Evolutionary conservation across 1,140 invertebrate genomes (phyloP).

Genomic region (Trichogramma pretiosum): DNA sequence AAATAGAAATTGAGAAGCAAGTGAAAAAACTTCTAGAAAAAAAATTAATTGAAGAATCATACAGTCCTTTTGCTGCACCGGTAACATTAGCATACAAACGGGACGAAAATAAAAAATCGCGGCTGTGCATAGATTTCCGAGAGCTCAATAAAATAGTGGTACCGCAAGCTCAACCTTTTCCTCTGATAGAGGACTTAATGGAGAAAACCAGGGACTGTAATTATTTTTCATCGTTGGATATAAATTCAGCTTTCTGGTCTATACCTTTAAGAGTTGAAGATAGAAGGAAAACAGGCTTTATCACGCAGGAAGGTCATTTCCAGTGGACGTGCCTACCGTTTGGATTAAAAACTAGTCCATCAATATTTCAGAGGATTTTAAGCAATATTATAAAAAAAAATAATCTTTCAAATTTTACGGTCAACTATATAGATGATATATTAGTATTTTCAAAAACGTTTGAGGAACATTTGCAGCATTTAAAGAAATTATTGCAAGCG

Average conservation of each 20-base stretch:
- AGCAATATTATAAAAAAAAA: conserved; percentile 21
- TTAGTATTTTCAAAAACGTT: conserved; percentile 22
- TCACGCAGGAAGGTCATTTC: no score
- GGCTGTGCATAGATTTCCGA: conserved; percentile 23
- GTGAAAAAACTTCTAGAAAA: not conserved
- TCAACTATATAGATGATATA: conserved; percentile 23
- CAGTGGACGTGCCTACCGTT: conserved; percentile 27
- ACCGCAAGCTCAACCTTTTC: conserved; percentile 35
- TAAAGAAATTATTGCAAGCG: conserved; percentile 15
- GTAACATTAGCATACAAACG: conserved; percentile 1
- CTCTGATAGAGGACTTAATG: no score
- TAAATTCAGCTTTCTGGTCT: conserved; percentile 39
- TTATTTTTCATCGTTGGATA: conserved; percentile 31
- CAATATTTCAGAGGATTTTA: conserved; percentile 20
- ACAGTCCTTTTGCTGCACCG: not conserved
- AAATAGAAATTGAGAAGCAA: conserved; percentile 8
- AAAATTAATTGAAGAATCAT: conserved; percentile 1
- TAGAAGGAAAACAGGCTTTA: conserved; percentile 23
- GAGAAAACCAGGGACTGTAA: conserved; percentile 26
- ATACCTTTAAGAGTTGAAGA: no score
- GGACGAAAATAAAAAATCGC: conserved; percentile 28
- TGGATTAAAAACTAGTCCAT: conserved; percentile 26
- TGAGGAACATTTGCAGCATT: conserved; percentile 18
- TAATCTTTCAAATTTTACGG: conserved; percentile 17
- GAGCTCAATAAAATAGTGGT: conserved; percentile 1